Evolutionary conservation across 2,113 vertebrate species (phyloP).

Genomic region (Scopus umbretta): DNA sequence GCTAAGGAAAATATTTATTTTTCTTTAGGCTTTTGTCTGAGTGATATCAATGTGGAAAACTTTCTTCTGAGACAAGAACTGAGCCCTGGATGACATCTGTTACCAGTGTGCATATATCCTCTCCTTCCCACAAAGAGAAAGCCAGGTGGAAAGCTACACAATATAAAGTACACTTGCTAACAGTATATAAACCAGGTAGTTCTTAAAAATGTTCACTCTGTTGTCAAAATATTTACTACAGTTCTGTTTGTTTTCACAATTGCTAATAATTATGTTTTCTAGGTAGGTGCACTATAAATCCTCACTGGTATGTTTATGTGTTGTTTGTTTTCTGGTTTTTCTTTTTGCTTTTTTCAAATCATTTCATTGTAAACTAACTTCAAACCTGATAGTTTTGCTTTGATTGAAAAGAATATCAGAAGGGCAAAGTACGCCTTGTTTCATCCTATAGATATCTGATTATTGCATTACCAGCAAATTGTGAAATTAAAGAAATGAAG

Average conservation of each 20-base stretch:
- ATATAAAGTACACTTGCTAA: not conserved
- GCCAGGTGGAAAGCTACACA: not conserved
- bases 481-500: not conserved
- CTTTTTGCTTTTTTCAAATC: not conserved
- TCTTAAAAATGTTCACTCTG: not conserved
- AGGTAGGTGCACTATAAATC: not conserved
- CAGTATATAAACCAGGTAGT: not conserved
- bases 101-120: not conserved
- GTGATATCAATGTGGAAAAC: not conserved
- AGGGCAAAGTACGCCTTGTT: not conserved
- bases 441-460: not conserved
- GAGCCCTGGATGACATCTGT: not conserved
- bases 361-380: not conserved
- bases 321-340: not conserved
- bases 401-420: not conserved
- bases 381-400: not conserved
- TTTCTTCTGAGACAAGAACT: not conserved
- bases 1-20: not conserved
- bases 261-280: not conserved
- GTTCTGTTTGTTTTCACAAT: not conserved
- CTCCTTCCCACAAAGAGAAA: not conserved
- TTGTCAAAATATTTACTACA: conserved; percentile 1
- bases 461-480: not conserved
- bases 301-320: not conserved
- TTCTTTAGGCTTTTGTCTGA: not conserved